Evolutionary conservation across 2,113 vertebrate species (phyloP), one percentile per base, ranked within the genome.

Genomic region (Indicator indicator): DNA sequence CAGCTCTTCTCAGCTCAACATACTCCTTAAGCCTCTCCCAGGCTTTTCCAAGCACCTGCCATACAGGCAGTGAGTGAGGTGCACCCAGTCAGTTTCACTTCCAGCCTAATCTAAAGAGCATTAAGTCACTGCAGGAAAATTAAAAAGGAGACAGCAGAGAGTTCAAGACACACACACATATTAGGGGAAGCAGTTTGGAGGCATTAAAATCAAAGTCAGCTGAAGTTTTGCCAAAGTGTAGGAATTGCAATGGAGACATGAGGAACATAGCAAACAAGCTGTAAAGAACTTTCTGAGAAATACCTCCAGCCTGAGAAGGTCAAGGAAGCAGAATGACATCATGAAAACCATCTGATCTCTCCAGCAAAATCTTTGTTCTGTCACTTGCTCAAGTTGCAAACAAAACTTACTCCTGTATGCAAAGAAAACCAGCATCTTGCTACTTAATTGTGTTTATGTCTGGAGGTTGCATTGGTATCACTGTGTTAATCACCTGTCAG

Each of bases 1-100:
- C 4, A 1, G 44, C 94, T 97, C 71, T 8, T 5, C 36, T 4
- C 36, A 14, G 50, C 63, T 17, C 18, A 8, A 65, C 3, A 1
- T 1, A 0, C 20, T 36, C 36, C 59, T 30, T 0, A 1, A 2
- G 16, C 11, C 85, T 44, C 38, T 55, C 23, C 56, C 5, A 4
- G 55, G n/a, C 63, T 58, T 21, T 67, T 36, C 30, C 2, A 18
- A 58, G 62, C 9, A n/a, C 55, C 67, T n/a, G 71, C 92, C 48
- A 38, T 9, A 58, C 16, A 7, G 65, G 89, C 63, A 95, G 89
- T 2, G 3, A 54, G 50, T 5, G 7, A 89, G 54, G n/a, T n/a
- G 52, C 56, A 36, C 8, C 2, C 32, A 67, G 50, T 36, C 6
- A 16, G 70, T 83, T 76, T 70, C 65, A 78, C 58, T 73, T n/a